Evolutionary conservation across 2,113 vertebrate species (phyloP), one percentile per base, ranked within the genome.

Genomic region (Callocephalon fimbriatum): DNA sequence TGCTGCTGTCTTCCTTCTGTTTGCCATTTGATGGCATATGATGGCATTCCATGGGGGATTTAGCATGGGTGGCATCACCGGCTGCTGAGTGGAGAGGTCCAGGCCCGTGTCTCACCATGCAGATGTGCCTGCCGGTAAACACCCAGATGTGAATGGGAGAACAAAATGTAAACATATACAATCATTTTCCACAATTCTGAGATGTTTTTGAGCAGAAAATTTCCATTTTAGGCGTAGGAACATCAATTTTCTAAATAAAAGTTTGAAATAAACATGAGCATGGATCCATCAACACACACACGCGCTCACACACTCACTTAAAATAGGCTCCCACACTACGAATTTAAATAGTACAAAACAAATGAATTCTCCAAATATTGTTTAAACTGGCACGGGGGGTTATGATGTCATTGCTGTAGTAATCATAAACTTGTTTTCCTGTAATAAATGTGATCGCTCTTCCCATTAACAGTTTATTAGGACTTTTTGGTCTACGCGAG

Each of bases 321-420:
- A 90, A 97, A 96, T 93, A 96, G 93, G 94, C 90, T 97, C 96
- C 92, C 96, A 97, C 96, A 96, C 84, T 91, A 63, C 61, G 86
- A 95, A 97, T 97, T 93, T 93, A 92, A 96, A 95, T 97, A 96
- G 96, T 73, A 94, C 88, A 95, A 97, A 97, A 87, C 95, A 97
- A 97, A 96, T 92, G 78, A 96, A 97, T 97, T 95, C 96, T 81
- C 92, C 78, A 95, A 96, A 97, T 96, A 94, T 91, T 97, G 95
- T 97, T 98, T 97, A 95, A 97, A 95, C 97, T 98, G 97, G 96
- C 96, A 96, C 20, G 0, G 51, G 76, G 66, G 84, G 62, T 90
- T 81, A 79, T 97, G 97, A 97, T 97, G 95, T 97, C 90, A 98
- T 84, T 72, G 44, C 81, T 90, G 78, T 35, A 97, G 93, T 89